Percentiles rank a stretch among this genome's conserved stretches.
Evolutionary conservation across 2,113 vertebrate species (phyloP).

Genomic region (Cisticola juncidis): DNA sequence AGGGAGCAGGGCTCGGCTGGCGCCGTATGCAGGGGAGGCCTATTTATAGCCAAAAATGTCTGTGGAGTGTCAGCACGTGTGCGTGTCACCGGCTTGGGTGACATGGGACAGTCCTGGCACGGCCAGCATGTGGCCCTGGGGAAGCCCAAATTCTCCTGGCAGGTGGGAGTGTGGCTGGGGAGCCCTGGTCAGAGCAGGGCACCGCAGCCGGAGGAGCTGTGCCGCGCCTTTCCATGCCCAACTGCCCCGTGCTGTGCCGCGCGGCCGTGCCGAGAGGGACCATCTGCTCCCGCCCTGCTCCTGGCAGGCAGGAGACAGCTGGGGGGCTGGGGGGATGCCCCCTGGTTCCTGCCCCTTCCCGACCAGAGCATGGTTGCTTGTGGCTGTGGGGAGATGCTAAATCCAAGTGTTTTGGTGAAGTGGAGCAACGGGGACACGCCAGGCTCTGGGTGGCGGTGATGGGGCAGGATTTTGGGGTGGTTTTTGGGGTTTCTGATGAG

Average conservation of each 20-base stretch:
- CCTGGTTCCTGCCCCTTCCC: background rate
- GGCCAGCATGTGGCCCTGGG: background rate
- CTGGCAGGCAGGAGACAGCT: background rate
- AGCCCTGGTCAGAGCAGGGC: background rate
- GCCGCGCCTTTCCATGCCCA: background rate
- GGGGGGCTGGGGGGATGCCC: background rate
- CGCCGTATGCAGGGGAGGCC: background rate
- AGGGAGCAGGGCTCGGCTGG: background rate
- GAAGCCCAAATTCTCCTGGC: background rate
- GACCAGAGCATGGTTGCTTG: accelerated
- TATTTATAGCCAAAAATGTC: conserved; percentile 65
- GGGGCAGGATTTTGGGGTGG: background rate
- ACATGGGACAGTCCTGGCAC: conserved; percentile 32
- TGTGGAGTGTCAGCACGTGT: conserved; percentile 46
- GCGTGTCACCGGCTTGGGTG: conserved; percentile 31
- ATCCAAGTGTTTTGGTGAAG: background rate
- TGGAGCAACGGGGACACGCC: accelerated
- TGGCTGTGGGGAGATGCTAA: background rate
- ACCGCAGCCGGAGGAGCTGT: background rate
- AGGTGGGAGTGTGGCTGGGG: background rate
- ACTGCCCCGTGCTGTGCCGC: accelerated
- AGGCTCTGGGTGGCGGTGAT: background rate
- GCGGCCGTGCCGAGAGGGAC: background rate
- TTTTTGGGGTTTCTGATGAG: background rate
- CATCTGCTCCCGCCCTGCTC: background rate